These are phyloP conservation scores for Ptychochromis oligacanthus DNA, from an alignment of 2,113 vertebrate genomes.

Conservation along the genomic window DNA sequence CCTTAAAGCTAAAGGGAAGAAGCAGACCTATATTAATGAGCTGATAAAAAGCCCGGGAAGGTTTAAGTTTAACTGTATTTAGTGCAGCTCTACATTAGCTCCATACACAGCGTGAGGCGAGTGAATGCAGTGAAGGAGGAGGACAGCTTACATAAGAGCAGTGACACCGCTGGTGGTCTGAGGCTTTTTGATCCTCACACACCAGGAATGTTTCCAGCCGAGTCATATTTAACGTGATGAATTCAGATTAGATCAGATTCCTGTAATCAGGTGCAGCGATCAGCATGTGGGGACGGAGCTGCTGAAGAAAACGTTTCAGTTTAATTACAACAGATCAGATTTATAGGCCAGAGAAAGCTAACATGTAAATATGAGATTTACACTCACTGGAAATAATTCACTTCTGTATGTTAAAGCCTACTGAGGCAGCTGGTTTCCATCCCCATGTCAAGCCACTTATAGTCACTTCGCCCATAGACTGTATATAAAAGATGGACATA, in stretches of 20 bases:
- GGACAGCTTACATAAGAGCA: slow-evolving; percentile 1
- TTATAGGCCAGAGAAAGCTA: neutral
- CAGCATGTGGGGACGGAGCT: neutral
- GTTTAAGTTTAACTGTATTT: neutral
- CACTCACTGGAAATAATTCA: neutral
- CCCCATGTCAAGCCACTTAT: neutral
- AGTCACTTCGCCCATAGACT: neutral
- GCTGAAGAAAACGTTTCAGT: neutral
- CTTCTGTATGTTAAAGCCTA: neutral
- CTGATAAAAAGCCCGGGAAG: neutral
- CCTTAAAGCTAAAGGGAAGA: neutral
- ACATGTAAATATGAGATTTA: neutral
- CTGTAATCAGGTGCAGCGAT: neutral
- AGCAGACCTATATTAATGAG: neutral
- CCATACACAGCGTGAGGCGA: neutral
- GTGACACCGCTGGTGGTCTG: neutral
- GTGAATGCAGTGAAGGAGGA: neutral
- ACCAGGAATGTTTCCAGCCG: slow-evolving; percentile 2
- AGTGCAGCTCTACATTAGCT: slow-evolving; percentile 4
- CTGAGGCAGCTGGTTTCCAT: neutral
- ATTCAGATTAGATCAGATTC: slow-evolving; percentile 9
- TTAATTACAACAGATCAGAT: slow-evolving; percentile 8
- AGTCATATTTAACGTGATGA: slow-evolving; percentile 3
- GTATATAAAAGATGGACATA: neutral
- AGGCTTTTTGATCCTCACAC: neutral